These are phyloP conservation scores for Hydrolagus affinis DNA, from an alignment of 2,113 vertebrate genomes.

Conservation along the genomic window DNA sequence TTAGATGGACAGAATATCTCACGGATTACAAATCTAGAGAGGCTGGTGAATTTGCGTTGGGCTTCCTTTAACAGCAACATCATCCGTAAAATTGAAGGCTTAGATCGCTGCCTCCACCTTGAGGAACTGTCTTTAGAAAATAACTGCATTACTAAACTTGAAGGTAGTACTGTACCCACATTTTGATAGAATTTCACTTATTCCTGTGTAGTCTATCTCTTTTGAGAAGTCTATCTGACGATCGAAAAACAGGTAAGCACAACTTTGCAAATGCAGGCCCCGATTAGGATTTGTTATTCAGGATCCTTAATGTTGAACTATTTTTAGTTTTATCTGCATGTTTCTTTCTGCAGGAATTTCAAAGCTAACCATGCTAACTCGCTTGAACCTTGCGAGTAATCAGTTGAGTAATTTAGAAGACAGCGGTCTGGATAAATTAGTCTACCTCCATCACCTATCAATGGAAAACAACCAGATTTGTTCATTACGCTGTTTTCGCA, in stretches of 20 bases:
- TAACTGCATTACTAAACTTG: slow-evolving; percentile 66
- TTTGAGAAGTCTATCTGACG: no score
- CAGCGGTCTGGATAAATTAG: slow-evolving; percentile 56
- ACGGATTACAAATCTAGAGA: slow-evolving; percentile 61
- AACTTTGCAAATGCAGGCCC: neutral
- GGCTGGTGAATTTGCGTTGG: slow-evolving; percentile 70
- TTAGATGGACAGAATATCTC: slow-evolving; percentile 67
- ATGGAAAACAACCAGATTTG: slow-evolving; percentile 68
- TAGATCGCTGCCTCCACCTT: slow-evolving; percentile 63
- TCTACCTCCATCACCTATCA: slow-evolving; percentile 66
- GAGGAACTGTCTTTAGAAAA: slow-evolving; percentile 71
- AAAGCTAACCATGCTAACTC: slow-evolving; percentile 58
- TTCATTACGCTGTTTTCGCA: slow-evolving; percentile 63
- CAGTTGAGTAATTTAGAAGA: slow-evolving; percentile 58
- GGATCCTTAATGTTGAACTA: neutral
- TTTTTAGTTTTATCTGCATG: slow-evolving; percentile 32
- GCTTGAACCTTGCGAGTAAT: slow-evolving; percentile 68
- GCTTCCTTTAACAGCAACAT: slow-evolving; percentile 74
- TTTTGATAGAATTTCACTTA: neutral
- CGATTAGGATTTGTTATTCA: neutral
- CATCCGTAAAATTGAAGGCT: slow-evolving; percentile 63
- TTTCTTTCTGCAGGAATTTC: slow-evolving; percentile 55
- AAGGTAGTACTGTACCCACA: slow-evolving; percentile 48
- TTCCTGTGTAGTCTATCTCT: neutral
- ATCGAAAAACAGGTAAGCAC: neutral